Conservation (phyloP, 2,888 invertebrate genomes). For the Catocala sponsa region DNA sequence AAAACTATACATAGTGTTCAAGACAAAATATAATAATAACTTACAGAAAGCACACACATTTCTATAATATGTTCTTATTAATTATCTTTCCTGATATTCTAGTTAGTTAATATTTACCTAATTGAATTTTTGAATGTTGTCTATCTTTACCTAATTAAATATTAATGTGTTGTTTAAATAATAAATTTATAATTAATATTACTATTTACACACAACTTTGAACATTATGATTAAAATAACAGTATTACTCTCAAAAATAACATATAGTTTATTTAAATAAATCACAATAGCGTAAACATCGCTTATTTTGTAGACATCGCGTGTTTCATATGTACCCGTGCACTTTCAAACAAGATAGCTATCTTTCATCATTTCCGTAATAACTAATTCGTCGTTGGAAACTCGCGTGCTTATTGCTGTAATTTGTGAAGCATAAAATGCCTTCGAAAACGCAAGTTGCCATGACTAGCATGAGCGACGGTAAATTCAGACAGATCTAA, state of each 20-base stretch:
- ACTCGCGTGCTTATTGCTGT: constrained; percentile 56
- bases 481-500: constrained; percentile 34
- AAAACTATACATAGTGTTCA: too few relatives aligned
- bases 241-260: background rate
- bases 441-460: constrained; percentile 39
- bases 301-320: constrained; percentile 11
- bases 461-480: constrained; percentile 35
- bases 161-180: too few relatives aligned
- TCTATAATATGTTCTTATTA: too few relatives aligned
- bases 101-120: too few relatives aligned
- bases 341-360: constrained; percentile 13
- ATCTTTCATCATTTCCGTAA: constrained; percentile 26
- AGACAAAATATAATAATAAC: too few relatives aligned
- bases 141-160: too few relatives aligned
- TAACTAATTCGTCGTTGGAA: constrained; percentile 28
- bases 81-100: too few relatives aligned
- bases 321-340: constrained; percentile 17
- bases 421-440: constrained; percentile 53
- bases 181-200: too few relatives aligned
- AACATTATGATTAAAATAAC: background rate
- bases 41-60: too few relatives aligned
- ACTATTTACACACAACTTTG: background rate
- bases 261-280: background rate
- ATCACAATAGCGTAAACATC: too few relatives aligned
- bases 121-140: too few relatives aligned